Evolutionary conservation across 64 coral and sea anemone species (phyloP).

Genomic region (Porites lutea): DNA sequence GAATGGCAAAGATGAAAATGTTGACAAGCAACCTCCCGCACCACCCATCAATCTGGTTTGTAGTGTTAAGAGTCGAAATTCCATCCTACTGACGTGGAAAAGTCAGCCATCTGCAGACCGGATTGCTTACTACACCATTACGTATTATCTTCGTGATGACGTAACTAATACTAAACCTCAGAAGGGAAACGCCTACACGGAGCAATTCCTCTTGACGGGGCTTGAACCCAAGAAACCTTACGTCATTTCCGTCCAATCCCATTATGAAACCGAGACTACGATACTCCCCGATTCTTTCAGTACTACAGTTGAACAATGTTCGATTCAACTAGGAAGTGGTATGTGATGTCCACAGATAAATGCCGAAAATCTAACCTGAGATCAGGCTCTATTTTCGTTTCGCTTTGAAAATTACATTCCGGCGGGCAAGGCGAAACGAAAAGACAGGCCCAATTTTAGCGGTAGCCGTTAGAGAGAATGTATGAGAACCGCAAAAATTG

Average conservation of each 20-base stretch:
- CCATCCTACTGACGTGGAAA: conserved; percentile 52
- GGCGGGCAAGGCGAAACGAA: too few species aligned
- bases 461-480: too few species aligned
- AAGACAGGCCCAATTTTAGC: too few species aligned
- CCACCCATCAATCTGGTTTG: conserved; percentile 21
- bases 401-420: too few species aligned
- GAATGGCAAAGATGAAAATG: background rate
- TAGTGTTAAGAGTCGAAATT: conserved; percentile 31
- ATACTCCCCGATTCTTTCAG: background rate
- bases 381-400: too few species aligned
- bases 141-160: conserved; percentile 15
- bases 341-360: background rate
- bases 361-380: too few species aligned
- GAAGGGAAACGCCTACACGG: background rate
- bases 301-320: conserved; percentile 2
- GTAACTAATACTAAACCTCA: background rate
- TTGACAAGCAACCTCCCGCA: background rate
- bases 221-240: conserved; percentile 37
- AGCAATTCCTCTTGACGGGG: background rate
- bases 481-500: too few species aligned
- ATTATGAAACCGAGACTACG: background rate
- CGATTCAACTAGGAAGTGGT: background rate
- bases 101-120: conserved; percentile 15
- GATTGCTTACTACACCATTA: conserved; percentile 44
- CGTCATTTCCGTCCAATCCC: conserved; percentile 16